Conservation (phyloP, 1,140 invertebrate genomes). For the Zaprionus lachaisei region DNA sequence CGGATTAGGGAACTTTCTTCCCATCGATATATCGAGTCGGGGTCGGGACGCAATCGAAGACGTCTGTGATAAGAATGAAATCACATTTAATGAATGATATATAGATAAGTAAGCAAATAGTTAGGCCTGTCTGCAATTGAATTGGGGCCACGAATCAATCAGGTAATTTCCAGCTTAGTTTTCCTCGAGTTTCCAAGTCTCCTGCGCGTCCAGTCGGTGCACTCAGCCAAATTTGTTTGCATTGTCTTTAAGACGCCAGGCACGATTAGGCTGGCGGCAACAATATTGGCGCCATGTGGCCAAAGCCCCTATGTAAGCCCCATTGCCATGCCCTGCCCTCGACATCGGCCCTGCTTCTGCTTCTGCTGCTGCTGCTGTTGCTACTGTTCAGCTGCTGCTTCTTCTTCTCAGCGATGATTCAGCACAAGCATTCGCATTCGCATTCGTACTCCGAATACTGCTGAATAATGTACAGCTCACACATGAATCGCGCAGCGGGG, state of each 20-base stretch:
- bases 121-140: background rate
- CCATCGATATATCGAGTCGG: conserved; percentile 56
- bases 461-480: conserved; percentile 46
- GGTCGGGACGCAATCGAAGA: conserved; percentile 2
- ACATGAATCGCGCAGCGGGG: conserved; percentile 18
- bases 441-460: conserved; percentile 24
- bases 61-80: conserved; percentile 40
- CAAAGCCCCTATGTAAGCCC: conserved; percentile 50
- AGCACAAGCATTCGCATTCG: conserved; percentile 40
- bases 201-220: conserved; percentile 16
- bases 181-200: conserved; percentile 12
- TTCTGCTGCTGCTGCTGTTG: background rate
- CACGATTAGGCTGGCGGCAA: conserved; percentile 43
- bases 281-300: conserved; percentile 59
- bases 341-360: background rate
- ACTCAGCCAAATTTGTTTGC: conserved; percentile 52
- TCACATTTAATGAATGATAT: conserved; percentile 70
- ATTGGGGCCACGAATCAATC: conserved; percentile 65
- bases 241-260: conserved; percentile 27
- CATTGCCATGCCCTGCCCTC: conserved; percentile 9
- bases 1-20: conserved; percentile 75
- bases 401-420: conserved; percentile 39
- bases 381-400: background rate
- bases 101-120: conserved; percentile 14
- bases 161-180: conserved; percentile 53